These are phyloP conservation scores for Apotomis capreana DNA, from an alignment of 2,888 invertebrate species.

Conservation along the genomic window DNA sequence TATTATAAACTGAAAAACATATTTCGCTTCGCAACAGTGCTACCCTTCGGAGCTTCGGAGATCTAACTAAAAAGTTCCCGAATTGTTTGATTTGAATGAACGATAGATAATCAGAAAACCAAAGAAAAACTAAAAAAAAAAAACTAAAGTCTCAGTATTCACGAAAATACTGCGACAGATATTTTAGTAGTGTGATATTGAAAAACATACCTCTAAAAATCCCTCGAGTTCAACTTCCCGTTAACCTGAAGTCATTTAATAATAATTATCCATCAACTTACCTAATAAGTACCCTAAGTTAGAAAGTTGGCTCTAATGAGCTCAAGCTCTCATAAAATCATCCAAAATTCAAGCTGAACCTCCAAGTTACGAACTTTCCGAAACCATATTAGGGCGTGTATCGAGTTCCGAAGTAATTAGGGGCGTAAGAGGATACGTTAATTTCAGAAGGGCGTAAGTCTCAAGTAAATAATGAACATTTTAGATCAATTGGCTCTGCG, in stretches of 20 bases:
- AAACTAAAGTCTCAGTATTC: no score
- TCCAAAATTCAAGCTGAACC: conserved; percentile 13
- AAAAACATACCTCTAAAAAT: no score
- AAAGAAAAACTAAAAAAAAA: no score
- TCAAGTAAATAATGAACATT: background rate
- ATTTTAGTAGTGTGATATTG: no score
- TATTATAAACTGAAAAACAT: no score
- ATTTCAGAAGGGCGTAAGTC: background rate
- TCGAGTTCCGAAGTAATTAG: conserved; percentile 30
- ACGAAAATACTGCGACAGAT: no score
- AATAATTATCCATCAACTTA: background rate
- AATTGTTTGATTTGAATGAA: no score
- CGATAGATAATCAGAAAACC: no score
- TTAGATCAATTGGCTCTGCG: background rate
- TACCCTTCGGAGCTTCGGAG: no score
- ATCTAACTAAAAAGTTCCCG: no score
- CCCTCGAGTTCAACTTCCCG: background rate
- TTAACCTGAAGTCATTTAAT: background rate
- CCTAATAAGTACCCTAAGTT: conserved; percentile 7
- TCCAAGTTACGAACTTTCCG: conserved; percentile 14
- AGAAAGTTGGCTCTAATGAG: conserved; percentile 15
- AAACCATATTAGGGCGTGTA: conserved; percentile 35
- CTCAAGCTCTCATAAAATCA: conserved; percentile 29
- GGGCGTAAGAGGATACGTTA: background rate
- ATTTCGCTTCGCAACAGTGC: no score